Base-by-base conservation (phyloP, 35 echinoderm and acorn worm species). In the Apostichopus japonicus region DNA sequence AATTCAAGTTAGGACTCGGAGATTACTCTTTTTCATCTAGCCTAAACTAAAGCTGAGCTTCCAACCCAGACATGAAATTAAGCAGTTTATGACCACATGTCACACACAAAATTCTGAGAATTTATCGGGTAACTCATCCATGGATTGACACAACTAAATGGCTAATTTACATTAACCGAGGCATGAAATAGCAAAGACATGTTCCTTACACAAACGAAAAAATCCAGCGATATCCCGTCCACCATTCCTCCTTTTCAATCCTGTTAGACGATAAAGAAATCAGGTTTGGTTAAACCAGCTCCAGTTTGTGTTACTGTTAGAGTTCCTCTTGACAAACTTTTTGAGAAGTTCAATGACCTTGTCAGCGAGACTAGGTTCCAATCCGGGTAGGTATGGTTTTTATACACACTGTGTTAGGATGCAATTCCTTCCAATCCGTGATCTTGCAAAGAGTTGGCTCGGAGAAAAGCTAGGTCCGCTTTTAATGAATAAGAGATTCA, bases 181-280 rank as follows among this genome's bases (percentile, higher is more conserved):
- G 33, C 33, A 44, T 44, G 33, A 61, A 61, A 10, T 61, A 13
- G 13, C 57, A 61, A 61, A 10, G 57, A 61, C 57, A 5, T 75
- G 71, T 23, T 75, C 71, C 71, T 75, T 75, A 75, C 71, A 75
- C 71, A 75, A 75, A 75, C 71, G 71, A 23, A 75, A 75, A 75
- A 75, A 75, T n/a, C 71, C 71, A 75, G 16, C 17, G n/a, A 75
- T 19, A 23, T 75, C 1, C 17, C 22, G 17, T 75, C 71, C 71
- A 75, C 16, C 71, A 75, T 75, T 75, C 71, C 71, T 75, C 71
- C 71, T 75, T 75, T 75, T 7, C 7, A 75, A n/a, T 75, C 71
- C 71, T 75, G 71, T 75, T n/a, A n/a, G 13, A 21, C 71, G 21
- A 75, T n/a, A 19, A 75, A 75, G 71, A 75, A 75, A 75, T 10